A percentile compares a stretch with the other conserved stretches of the same genome.
Conservation (phyloP, 2,113 vertebrate genomes). For the Actinemys pallida region DNA sequence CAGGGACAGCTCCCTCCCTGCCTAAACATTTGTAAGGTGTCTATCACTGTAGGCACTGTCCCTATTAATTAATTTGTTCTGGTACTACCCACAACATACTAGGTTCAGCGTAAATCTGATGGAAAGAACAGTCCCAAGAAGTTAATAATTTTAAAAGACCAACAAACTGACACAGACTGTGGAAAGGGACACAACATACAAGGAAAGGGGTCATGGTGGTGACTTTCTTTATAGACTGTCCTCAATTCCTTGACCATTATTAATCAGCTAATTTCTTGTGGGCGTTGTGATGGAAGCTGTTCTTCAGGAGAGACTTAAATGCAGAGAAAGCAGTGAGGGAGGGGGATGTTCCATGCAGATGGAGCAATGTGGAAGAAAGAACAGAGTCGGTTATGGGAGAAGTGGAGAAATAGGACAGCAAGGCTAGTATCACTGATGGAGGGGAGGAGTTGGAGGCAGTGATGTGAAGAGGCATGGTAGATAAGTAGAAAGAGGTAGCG, state of each 20-base stretch:
- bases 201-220: not conserved
- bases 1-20: not conserved
- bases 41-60: not conserved
- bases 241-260: slow-evolving; percentile 20
- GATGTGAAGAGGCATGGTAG: not conserved
- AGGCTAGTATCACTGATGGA: not conserved
- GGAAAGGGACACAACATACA: slow-evolving; percentile 29
- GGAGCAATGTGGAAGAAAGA: not conserved
- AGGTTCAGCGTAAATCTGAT: slow-evolving; percentile 6
- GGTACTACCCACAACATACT: no score
- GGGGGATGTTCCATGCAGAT: not conserved
- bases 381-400: not conserved
- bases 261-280: slow-evolving; percentile 33
- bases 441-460: not conserved
- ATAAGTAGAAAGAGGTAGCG: not conserved
- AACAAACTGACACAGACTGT: slow-evolving; percentile 50
- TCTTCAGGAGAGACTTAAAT: not conserved
- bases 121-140: slow-evolving; percentile 35
- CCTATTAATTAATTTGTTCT: slow-evolving; percentile 33
- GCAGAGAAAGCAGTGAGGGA: not conserved
- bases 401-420: not conserved
- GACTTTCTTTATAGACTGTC: slow-evolving; percentile 46
- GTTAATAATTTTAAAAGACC: slow-evolving; percentile 29
- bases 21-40: not conserved
- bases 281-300: not conserved